Percentiles rank a stretch among this genome's conserved stretches.
Conservation (phyloP, 2,113 vertebrate species). For the Vicugna pacos region DNA sequence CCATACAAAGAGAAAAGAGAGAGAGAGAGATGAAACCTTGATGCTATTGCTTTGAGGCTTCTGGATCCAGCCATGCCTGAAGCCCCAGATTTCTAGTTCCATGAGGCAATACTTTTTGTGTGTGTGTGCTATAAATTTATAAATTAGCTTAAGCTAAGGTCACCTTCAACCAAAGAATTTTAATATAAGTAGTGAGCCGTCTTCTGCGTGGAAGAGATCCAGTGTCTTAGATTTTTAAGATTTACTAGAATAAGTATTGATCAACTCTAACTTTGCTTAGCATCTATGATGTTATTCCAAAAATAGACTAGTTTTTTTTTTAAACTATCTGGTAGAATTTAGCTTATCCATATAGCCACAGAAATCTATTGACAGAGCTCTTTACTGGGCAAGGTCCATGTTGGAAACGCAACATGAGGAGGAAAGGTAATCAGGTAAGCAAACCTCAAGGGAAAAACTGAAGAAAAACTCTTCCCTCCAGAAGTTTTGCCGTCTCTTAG, state of each 20-base stretch:
- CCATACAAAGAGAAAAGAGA: neutral
- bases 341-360: neutral
- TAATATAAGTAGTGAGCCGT: neutral
- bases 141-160: neutral
- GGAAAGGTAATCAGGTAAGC: neutral
- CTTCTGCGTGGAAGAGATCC: neutral
- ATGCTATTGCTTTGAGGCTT: neutral
- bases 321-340: neutral
- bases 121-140: neutral
- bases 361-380: conserved; percentile 54
- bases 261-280: neutral
- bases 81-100: neutral
- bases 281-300: neutral
- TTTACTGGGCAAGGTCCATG: conserved; percentile 69
- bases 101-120: neutral
- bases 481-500: neutral
- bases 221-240: neutral
- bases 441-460: neutral
- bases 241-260: neutral
- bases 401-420: neutral
- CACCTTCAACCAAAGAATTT: neutral
- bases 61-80: neutral
- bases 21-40: neutral
- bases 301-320: neutral
- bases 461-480: conserved; percentile 3